Conservation (phyloP, 2,797 vertebrate species). For the Crenuchus spilurus region DNA sequence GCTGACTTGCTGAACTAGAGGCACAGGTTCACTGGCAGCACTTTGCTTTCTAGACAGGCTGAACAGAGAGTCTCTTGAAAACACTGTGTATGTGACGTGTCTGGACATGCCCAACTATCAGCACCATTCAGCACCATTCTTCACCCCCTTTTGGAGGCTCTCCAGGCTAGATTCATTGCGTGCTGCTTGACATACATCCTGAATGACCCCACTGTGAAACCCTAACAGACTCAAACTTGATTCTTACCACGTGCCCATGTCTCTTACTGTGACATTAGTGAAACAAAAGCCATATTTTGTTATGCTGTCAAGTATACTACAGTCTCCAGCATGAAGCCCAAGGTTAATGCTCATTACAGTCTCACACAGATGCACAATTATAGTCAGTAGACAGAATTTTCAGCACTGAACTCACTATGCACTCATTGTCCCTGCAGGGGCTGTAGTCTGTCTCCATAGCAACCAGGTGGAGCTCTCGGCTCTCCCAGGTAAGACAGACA, state of each 20-base stretch:
- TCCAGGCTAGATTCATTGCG: conserved; percentile 25
- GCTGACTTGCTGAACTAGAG: conserved; percentile 45
- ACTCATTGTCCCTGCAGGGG: conserved; percentile 44
- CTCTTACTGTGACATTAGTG: conserved; percentile 16
- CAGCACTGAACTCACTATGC: conserved; percentile 27
- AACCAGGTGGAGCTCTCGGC: conserved; percentile 54
- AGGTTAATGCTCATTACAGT: not conserved
- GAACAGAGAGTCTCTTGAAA: conserved; percentile 30
- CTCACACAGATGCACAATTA: not conserved
- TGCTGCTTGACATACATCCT: conserved; percentile 34
- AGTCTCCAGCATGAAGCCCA: not conserved
- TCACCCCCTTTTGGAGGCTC: conserved; percentile 26
- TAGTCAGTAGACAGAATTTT: not conserved
- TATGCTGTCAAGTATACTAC: conserved; percentile 3
- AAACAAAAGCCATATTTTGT: conserved; percentile 23
- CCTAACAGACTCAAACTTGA: conserved; percentile 28
- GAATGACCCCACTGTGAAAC: conserved; percentile 27
- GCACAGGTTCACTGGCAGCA: conserved; percentile 21
- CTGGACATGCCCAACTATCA: conserved; percentile 58
- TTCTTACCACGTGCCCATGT: conserved; percentile 14
- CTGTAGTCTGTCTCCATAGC: conserved; percentile 49
- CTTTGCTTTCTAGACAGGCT: conserved; percentile 25
- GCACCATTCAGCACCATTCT: conserved; percentile 29
- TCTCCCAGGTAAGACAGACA: conserved; percentile 53
- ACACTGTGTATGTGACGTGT: conserved; percentile 54